A percentile compares a stretch with the other conserved stretches of the same genome.
These are phyloP conservation scores for Hoplodrina blanda DNA, from an alignment of 2,888 invertebrate species.

Conservation along the genomic window DNA sequence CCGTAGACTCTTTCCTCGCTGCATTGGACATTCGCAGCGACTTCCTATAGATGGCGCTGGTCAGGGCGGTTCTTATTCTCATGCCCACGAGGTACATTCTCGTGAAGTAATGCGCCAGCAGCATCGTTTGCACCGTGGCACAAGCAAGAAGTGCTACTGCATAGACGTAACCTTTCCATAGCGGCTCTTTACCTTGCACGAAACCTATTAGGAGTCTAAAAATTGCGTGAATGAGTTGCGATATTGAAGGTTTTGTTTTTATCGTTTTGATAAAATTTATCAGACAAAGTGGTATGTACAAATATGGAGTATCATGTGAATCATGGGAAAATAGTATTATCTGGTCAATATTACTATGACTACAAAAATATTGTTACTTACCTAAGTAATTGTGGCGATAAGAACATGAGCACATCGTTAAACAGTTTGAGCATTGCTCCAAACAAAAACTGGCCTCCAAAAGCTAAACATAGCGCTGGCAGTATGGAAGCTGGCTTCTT, in stretches of 20 bases:
- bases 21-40: constrained; percentile 95
- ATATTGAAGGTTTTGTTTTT: constrained; percentile 15
- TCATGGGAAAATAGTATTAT: constrained; percentile 8
- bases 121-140: constrained; percentile 95
- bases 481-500: constrained; percentile 95
- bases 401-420: constrained; percentile 96
- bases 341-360: constrained; percentile 14
- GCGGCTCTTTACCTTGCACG: constrained; percentile 90
- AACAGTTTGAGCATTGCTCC: constrained; percentile 96
- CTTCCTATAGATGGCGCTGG: constrained; percentile 97
- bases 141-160: constrained; percentile 94
- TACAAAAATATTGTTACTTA: constrained; percentile 80
- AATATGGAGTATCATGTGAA: constrained; percentile 11
- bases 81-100: constrained; percentile 97
- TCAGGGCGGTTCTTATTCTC: constrained; percentile 96
- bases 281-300: background rate
- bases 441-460: constrained; percentile 96
- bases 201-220: constrained; percentile 93
- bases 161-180: constrained; percentile 97
- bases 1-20: constrained; percentile 95
- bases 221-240: constrained; percentile 50
- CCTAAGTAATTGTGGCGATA: constrained; percentile 97
- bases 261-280: constrained; percentile 26
- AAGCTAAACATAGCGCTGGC: constrained; percentile 95
- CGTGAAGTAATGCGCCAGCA: constrained; percentile 97